These are phyloP conservation scores for Lateolabrax maculatus DNA, from an alignment of 2,797 vertebrate genomes.

Conservation along the genomic window DNA sequence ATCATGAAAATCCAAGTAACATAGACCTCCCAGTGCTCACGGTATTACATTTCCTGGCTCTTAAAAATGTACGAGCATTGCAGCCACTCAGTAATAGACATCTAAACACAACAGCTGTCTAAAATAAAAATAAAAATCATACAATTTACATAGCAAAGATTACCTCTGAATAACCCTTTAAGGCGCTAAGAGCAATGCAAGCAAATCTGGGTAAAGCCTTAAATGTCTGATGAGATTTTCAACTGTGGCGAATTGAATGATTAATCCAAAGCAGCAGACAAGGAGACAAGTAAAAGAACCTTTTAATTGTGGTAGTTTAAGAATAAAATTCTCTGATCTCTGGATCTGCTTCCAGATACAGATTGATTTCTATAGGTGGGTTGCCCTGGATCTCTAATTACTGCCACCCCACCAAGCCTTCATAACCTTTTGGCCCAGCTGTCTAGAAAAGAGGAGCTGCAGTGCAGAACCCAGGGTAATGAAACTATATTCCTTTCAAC, in stretches of 20 bases:
- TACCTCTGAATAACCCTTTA: conserved; percentile 40
- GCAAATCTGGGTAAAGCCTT: conserved; percentile 43
- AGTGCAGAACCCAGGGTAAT: conserved; percentile 56
- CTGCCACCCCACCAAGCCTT: conserved; percentile 55
- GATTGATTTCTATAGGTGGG: conserved; percentile 64
- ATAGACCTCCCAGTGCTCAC: conserved; percentile 9
- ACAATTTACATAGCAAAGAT: conserved; percentile 28
- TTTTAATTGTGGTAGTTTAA: conserved; percentile 50
- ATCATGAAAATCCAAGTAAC: conserved; percentile 31
- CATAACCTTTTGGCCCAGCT: conserved; percentile 68
- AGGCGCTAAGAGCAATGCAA: conserved; percentile 40
- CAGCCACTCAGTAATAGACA: conserved; percentile 6
- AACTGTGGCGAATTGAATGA: conserved; percentile 53
- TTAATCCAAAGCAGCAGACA: conserved; percentile 46
- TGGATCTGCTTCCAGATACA: conserved; percentile 41
- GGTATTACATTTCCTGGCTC: not conserved
- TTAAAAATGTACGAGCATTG: not conserved
- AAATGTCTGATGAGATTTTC: conserved; percentile 53
- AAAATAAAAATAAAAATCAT: conserved; percentile 11
- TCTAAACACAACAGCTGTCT: conserved; percentile 15
- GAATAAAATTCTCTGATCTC: conserved; percentile 38
- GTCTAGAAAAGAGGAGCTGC: conserved; percentile 57
- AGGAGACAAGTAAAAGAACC: conserved; percentile 25
- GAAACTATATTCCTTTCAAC: conserved; percentile 71
- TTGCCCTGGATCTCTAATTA: conserved; percentile 74